These are phyloP conservation scores for Apocheima hispidaria DNA, from an alignment of 2,888 invertebrate species.

Conservation along the genomic window DNA sequence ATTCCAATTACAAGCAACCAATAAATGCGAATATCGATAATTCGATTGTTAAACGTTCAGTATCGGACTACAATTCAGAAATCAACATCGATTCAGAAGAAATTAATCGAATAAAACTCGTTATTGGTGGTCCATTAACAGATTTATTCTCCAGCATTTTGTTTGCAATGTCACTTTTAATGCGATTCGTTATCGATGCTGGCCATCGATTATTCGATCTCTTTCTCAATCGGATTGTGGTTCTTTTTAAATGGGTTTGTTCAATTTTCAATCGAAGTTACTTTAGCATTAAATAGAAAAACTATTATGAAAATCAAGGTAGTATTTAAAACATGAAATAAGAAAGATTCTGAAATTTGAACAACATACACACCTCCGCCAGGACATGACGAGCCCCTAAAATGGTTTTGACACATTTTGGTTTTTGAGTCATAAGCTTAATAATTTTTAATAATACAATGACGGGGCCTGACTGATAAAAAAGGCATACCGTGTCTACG, in stretches of 20 bases:
- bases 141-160: constrained; percentile 42
- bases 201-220: constrained; percentile 17
- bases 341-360: too few relatives aligned
- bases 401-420: too few relatives aligned
- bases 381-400: too few relatives aligned
- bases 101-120: constrained; percentile 43
- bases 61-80: constrained; percentile 35
- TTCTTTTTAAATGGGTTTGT: neutral
- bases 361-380: neutral
- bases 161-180: constrained; percentile 31
- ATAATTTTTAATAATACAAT: too few relatives aligned
- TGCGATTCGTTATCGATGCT: constrained; percentile 31
- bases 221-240: neutral
- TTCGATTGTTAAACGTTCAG: constrained; percentile 32
- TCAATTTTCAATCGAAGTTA: neutral
- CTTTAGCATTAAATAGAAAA: neutral
- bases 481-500: too few relatives aligned
- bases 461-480: too few relatives aligned
- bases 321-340: too few relatives aligned
- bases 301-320: neutral
- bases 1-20: constrained; percentile 34
- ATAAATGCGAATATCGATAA: constrained; percentile 24
- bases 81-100: constrained; percentile 44
- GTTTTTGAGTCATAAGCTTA: too few relatives aligned
- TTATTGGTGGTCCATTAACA: constrained; percentile 45